Evolutionary conservation across 2,888 invertebrate species (phyloP).

Genomic region (Mimumesa dahlbomi): DNA sequence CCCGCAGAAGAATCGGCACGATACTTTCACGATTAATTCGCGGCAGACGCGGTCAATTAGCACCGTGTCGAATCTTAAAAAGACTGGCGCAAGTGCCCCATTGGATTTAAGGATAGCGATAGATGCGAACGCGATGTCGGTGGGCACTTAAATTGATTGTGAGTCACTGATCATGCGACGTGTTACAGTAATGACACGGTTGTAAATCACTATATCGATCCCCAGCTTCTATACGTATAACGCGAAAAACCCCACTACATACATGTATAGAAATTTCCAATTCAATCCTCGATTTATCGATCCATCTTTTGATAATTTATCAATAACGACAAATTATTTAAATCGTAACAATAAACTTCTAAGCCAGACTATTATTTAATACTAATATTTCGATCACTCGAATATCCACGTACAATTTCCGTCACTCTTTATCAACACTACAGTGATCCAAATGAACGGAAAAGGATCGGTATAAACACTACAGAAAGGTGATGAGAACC

Average conservation of each 20-base stretch:
- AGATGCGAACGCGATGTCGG: not conserved
- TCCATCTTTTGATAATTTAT: no score
- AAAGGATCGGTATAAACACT: no score
- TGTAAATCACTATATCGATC: not conserved
- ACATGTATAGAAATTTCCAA: no score
- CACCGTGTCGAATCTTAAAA: constrained; percentile 3
- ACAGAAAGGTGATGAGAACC: no score
- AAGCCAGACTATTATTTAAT: no score
- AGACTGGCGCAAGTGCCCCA: not conserved
- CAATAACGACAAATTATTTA: no score
- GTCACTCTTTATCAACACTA: no score
- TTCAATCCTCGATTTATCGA: no score
- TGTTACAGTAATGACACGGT: not conserved
- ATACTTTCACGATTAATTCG: constrained; percentile 25
- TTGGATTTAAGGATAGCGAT: not conserved
- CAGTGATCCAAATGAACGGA: no score
- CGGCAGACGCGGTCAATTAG: not conserved
- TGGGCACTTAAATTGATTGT: not conserved
- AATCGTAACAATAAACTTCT: no score
- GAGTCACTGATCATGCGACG: not conserved
- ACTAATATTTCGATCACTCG: no score
- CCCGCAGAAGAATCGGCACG: constrained; percentile 24
- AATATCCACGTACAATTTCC: no score
- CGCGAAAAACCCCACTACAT: not conserved
- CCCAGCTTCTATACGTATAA: not conserved